These are phyloP conservation scores for Diarsia dahlii DNA, from an alignment of 2,888 invertebrate genomes.

Conservation along the genomic window DNA sequence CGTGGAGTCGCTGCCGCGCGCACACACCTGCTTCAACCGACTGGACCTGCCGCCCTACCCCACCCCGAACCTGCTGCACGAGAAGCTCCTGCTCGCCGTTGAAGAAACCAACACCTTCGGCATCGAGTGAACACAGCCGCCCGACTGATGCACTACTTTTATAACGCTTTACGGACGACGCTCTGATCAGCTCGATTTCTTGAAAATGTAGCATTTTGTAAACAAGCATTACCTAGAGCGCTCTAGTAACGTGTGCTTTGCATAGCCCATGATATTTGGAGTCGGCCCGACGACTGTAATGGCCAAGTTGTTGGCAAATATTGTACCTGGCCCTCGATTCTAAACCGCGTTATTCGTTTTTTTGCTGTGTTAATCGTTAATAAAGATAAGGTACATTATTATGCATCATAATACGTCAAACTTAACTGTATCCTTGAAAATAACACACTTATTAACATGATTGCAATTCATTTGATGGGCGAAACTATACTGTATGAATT, in stretches of 20 bases:
- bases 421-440: conserved; percentile 25
- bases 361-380: background rate
- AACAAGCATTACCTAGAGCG: conserved; percentile 25
- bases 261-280: conserved; percentile 13
- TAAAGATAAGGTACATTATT: conserved; percentile 10
- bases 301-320: background rate
- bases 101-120: conserved; percentile 99
- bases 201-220: conserved; percentile 18
- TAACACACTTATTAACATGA: conserved; percentile 29
- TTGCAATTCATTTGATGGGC: conserved; percentile 7
- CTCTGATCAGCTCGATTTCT: conserved; percentile 23
- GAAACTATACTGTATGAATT: conserved; percentile 39
- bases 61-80: conserved; percentile 96
- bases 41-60: conserved; percentile 99
- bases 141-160: background rate
- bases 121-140: conserved; percentile 93
- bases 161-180: conserved; percentile 16
- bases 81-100: conserved; percentile 97
- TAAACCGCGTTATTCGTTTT: conserved; percentile 14
- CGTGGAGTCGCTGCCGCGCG: conserved; percentile 97
- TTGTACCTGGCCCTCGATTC: conserved; percentile 15
- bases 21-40: conserved; percentile 99
- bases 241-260: conserved; percentile 36
- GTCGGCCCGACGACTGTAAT: conserved; percentile 14
- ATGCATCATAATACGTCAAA: conserved; percentile 2